These are phyloP conservation scores for Callaeas wilsoni DNA, from an alignment of 2,113 vertebrate species.

Conservation along the genomic window DNA sequence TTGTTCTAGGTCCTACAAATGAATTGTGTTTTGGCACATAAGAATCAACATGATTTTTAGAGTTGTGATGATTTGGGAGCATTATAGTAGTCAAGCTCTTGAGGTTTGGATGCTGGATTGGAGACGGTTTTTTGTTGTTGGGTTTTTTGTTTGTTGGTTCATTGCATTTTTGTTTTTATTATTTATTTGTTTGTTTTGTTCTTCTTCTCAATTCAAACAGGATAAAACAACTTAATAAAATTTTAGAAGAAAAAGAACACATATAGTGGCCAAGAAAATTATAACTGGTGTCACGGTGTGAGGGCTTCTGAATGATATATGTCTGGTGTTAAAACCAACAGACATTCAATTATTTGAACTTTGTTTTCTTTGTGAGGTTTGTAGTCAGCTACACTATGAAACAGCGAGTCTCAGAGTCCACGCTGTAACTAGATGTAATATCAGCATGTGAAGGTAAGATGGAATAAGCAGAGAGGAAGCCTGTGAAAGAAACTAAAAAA, in stretches of 20 bases:
- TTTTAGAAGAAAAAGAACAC: not conserved
- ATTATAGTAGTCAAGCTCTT: not conserved
- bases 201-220: not conserved
- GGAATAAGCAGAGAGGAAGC: not conserved
- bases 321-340: not conserved
- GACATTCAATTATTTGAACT: not conserved
- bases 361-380: not conserved
- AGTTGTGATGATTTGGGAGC: not conserved
- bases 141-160: not conserved
- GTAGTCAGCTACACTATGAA: not conserved
- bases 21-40: not conserved
- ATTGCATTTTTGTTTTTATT: rapidly evolving
- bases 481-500: not conserved
- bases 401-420: not conserved
- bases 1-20: not conserved
- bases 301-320: not conserved
- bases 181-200: not conserved
- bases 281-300: not conserved
- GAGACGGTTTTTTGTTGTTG: too few relatives aligned
- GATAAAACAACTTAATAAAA: not conserved
- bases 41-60: not conserved
- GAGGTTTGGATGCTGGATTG: not conserved
- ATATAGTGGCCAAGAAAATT: not conserved
- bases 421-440: not conserved
- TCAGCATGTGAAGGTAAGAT: not conserved